Evolutionary conservation across 2,888 invertebrate genomes (phyloP).

Genomic region (Apodemia mormo): DNA sequence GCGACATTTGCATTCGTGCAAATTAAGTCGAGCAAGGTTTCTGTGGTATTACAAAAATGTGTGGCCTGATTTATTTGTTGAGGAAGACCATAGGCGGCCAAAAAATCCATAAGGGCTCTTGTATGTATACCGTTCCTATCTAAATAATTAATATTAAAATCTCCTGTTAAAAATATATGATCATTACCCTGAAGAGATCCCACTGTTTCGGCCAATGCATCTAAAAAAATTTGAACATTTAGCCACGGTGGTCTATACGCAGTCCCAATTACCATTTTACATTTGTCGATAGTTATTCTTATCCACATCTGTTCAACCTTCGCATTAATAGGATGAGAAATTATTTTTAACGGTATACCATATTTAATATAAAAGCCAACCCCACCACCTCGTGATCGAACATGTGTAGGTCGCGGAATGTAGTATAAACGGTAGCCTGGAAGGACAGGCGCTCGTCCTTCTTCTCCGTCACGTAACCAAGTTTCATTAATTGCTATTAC

Average conservation of each 20-base stretch:
- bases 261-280: not conserved
- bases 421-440: not conserved
- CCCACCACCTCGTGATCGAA: not conserved
- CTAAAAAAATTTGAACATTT: not conserved
- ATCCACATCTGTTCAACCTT: not conserved
- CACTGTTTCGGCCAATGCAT: too few relatives aligned
- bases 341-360: not conserved
- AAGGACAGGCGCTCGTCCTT: not conserved
- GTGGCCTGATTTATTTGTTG: too few relatives aligned
- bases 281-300: not conserved
- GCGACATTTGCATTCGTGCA: too few relatives aligned
- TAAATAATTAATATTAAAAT: not conserved
- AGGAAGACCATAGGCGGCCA: too few relatives aligned
- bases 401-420: not conserved
- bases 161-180: not conserved
- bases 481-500: not conserved
- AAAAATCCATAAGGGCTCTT: too few relatives aligned
- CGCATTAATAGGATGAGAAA: not conserved
- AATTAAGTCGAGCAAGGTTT: too few relatives aligned
- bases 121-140: too few relatives aligned
- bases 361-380: not conserved
- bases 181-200: too few relatives aligned
- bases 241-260: not conserved
- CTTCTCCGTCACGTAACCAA: not conserved
- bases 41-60: too few relatives aligned